These are phyloP conservation scores for Bombyx huttoni DNA, from an alignment of 2,888 invertebrate species.

Conservation along the genomic window DNA sequence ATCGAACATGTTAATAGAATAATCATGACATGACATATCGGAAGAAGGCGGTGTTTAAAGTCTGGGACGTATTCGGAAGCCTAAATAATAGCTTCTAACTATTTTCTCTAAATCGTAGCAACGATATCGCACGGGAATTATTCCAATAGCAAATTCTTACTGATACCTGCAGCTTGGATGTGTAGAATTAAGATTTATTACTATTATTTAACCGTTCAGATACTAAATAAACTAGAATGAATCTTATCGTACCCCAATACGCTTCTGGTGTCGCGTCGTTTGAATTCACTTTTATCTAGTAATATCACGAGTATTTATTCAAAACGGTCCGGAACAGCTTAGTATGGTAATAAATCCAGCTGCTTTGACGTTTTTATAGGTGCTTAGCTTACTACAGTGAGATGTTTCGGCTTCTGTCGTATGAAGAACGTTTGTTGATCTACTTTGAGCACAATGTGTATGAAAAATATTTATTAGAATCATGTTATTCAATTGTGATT, in stretches of 20 bases:
- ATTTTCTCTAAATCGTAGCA: too few relatives aligned
- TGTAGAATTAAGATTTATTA: too few relatives aligned
- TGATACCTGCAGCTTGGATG: too few relatives aligned
- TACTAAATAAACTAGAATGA: neutral
- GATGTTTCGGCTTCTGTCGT: constrained; percentile 24
- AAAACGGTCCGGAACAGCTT: constrained; percentile 42
- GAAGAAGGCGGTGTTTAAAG: neutral
- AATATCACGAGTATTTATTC: constrained; percentile 50
- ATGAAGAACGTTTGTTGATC: constrained; percentile 5
- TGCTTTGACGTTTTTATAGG: constrained; percentile 47
- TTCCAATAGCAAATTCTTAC: too few relatives aligned
- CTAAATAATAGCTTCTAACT: neutral
- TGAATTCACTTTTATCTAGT: constrained; percentile 18
- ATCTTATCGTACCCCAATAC: constrained; percentile 5
- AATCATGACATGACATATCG: constrained; percentile 30
- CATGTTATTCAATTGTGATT: neutral
- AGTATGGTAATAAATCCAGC: constrained; percentile 54
- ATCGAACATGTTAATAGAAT: constrained; percentile 42
- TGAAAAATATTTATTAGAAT: neutral
- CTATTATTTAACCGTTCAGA: too few relatives aligned
- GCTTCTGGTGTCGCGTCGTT: constrained; percentile 22
- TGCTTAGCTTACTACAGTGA: constrained; percentile 22
- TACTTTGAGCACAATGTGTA: neutral
- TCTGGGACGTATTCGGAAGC: constrained; percentile 10
- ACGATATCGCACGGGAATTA: too few relatives aligned